Conservation (phyloP, 30 jellyfish, hydroid and myxozoan genomes). For the Euphysa ruthae region DNA sequence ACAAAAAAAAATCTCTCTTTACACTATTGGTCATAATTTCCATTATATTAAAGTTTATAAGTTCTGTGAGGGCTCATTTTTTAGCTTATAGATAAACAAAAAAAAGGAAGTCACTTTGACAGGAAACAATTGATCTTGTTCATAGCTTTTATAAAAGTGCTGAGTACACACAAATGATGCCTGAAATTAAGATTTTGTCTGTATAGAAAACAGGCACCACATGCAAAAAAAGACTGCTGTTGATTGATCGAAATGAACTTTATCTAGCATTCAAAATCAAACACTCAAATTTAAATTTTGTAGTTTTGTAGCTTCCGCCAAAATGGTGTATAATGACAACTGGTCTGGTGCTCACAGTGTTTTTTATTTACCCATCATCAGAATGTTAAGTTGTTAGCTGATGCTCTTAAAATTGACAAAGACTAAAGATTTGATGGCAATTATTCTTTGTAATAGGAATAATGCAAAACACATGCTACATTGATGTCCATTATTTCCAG, state of each 20-base stretch:
- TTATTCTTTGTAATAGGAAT: neutral
- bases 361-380: neutral
- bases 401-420: slow-evolving; percentile 6
- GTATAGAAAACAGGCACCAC: neutral
- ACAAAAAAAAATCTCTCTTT: too few species aligned
- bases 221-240: neutral
- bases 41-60: too few species aligned
- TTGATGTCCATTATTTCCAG: slow-evolving; percentile 1
- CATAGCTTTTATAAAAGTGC: slow-evolving; percentile 2
- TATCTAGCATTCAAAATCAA: neutral
- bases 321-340: neutral
- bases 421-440: slow-evolving; percentile 1
- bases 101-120: neutral
- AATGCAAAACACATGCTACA: neutral
- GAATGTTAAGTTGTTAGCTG: neutral
- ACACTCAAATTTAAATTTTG: neutral
- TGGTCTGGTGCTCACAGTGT: slow-evolving; percentile 4
- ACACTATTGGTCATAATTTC: too few species aligned
- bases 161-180: neutral
- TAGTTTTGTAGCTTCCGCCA: neutral
- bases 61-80: too few species aligned
- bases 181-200: neutral
- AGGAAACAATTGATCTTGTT: slow-evolving; percentile 2
- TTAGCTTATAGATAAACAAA: too few species aligned
- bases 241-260: neutral